These are phyloP conservation scores for Sitobion miscanthi DNA, from an alignment of 1,140 invertebrate species.

Conservation along the genomic window DNA sequence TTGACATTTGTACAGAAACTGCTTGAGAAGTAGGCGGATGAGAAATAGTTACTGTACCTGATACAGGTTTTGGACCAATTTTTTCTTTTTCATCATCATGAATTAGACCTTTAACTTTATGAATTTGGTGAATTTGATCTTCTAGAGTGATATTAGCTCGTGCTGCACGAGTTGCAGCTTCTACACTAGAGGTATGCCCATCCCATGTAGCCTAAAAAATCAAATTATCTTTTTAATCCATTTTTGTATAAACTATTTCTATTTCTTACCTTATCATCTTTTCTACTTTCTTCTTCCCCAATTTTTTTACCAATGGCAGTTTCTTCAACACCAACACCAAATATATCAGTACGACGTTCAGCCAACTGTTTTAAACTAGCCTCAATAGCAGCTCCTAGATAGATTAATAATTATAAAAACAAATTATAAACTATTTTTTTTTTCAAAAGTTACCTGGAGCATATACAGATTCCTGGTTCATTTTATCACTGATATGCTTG, in stretches of 20 bases:
- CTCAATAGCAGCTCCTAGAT: constrained; percentile 84
- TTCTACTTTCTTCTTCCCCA: constrained; percentile 90
- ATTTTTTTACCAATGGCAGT: constrained; percentile 99
- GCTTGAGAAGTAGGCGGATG: constrained; percentile 62
- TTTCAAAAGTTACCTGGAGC: constrained; percentile 69
- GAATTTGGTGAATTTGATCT: constrained; percentile 96
- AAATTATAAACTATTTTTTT: not conserved
- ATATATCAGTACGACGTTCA: constrained; percentile 99
- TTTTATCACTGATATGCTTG: constrained; percentile 80
- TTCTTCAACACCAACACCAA: constrained; percentile 97
- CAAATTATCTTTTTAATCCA: not conserved
- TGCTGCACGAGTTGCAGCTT: constrained; percentile 88
- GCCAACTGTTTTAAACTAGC: constrained; percentile 94
- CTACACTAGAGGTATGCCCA: constrained; percentile 94
- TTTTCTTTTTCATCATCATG: constrained; percentile 95
- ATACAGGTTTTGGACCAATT: constrained; percentile 81
- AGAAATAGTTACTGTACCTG: constrained; percentile 61
- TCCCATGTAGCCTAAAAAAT: constrained; percentile 87
- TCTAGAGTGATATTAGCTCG: constrained; percentile 95
- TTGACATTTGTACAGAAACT: constrained; percentile 41
- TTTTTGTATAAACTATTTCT: not conserved
- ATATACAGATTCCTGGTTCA: constrained; percentile 85
- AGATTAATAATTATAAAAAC: constrained; percentile 45
- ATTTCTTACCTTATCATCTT: constrained; percentile 74
- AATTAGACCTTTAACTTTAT: constrained; percentile 91